phyloP scores from a whole-genome alignment of 2,113 vertebrate genomes.

The Strix uralensis region DNA sequence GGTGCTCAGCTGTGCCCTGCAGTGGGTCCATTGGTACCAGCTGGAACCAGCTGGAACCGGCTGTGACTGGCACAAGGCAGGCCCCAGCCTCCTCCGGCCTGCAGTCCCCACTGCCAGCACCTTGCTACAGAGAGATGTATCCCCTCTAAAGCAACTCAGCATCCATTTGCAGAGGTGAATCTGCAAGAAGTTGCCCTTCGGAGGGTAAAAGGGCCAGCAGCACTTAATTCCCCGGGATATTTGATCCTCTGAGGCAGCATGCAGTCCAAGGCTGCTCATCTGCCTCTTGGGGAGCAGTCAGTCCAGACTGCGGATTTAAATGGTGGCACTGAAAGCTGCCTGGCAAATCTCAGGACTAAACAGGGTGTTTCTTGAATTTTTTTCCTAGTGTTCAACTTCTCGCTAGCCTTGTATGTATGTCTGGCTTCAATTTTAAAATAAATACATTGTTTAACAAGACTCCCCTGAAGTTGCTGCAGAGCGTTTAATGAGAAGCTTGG shows the following conservation, averaged over 20 bases:
- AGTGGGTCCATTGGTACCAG: fast-evolving
- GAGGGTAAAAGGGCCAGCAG: neutral
- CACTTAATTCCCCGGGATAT: neutral
- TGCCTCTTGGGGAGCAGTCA: fast-evolving
- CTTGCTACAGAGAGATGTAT: neutral
- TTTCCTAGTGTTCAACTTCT: neutral
- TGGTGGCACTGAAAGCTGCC: fast-evolving
- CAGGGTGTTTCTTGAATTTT: neutral
- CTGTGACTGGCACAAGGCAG: fast-evolving
- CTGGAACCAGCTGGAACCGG: fast-evolving
- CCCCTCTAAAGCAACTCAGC: neutral
- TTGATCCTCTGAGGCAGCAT: fast-evolving
- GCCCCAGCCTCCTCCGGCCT: neutral
- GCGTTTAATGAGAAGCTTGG: neutral
- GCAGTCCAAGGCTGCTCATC: neutral
- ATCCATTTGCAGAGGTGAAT: neutral
- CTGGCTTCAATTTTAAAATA: neutral
- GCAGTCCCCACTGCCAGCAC: fast-evolving
- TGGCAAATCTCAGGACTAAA: neutral
- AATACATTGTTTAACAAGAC: neutral
- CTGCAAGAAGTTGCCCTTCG: neutral
- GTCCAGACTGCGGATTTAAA: neutral
- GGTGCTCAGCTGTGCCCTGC: neutral
- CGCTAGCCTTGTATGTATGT: neutral
- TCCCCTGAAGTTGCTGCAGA: neutral